Base-by-base conservation (phyloP, 2,113 vertebrate genomes). In the Oxygymnocypris stewartii region DNA sequence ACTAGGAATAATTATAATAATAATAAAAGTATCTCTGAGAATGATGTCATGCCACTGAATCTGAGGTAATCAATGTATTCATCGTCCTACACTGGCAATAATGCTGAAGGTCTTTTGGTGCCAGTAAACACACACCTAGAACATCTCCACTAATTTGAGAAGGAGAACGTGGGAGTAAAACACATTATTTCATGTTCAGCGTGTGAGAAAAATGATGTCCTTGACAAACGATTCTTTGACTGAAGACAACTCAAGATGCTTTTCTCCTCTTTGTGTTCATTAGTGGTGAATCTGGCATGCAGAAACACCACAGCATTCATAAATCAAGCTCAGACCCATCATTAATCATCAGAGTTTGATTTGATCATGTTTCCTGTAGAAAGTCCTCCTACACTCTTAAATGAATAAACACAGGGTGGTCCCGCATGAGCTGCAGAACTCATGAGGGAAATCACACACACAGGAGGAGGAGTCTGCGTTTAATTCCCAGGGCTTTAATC, bases 401-500 rank as follows among this genome's bases (percentile, higher is more conserved):
- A 57, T 79, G 28, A 79, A 79, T 79, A 57, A 79, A 79, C 49
- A 79, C 4, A 20, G 4, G 2, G 28, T 9, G 49, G 47, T 79
- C 76, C 49, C 76, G 11, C 28, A 31, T 51, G 75, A 54, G 76
- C 47, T 13, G 49, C 76, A 13, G 49, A 69, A 74, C 44, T 47
- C 81, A 69, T 35, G 7, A 23, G 37, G 25, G 40, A 67, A 49
- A 75, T 75, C 73, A 35, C 13, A 37, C 67, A 42, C 63, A 73
- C 82, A 23, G 65, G 94, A 95, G 95, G 95, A 95, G 95, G 96
- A 95, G 94, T 95, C 92, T 95, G 95, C 97, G 92, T 93, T 94
- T 96, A 96, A 98, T 97, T 97, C 96, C 95, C 95, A 93, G 93
- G 95, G 95, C 94, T 96, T 96, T 99, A 98, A 99, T 98, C 97